Evolutionary conservation across 1,140 invertebrate genomes (phyloP), one percentile per base, ranked within the genome.

Genomic region (Philaenus spumarius): DNA sequence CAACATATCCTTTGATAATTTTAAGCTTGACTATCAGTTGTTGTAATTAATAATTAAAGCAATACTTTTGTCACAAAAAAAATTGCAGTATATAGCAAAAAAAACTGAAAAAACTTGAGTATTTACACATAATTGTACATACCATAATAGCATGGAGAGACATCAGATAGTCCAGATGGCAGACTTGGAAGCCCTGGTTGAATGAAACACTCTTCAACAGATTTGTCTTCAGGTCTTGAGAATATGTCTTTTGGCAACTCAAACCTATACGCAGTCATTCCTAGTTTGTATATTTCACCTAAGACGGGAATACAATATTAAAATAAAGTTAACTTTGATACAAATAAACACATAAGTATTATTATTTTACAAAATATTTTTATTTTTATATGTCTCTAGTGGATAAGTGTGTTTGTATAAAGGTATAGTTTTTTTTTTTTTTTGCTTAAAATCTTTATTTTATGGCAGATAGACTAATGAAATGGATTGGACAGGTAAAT

Each of bases 71-170:
- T 30, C 26, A 30, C 9, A 30, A 30, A 3, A 30, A 30, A 30
- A 30, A 4, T 4, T 3, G 3, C 3, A 4, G 3, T 30, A 30
- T 30, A 30, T 4, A 4, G 3, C 3, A 9, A 9, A 3, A 30
- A 4, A 30, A 30, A 30, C 9, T 30, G 26, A 30, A 30, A 30
- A 30, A 30, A 30, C 9, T 30, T 30, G 3, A 30, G 9, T 30
- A 30, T 30, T 30, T n/a, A n/a, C n/a, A n/a, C n/a, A 30, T 30
- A 30, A 2, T 22, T 46, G 0, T 74, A 73, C 1, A 61, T 53
- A 24, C 75, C 73, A 51, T 73, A 72, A 60, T 78, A 81, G 59
- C 80, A 82, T 56, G 86, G 82, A 0, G 84, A 80, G 0, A 88
- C 64, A 59, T 81, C 82, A 0, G 79, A 77, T 0, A 89, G 64